Evolutionary conservation across 2,113 vertebrate species (phyloP).

Genomic region (Tringa solitaria): DNA sequence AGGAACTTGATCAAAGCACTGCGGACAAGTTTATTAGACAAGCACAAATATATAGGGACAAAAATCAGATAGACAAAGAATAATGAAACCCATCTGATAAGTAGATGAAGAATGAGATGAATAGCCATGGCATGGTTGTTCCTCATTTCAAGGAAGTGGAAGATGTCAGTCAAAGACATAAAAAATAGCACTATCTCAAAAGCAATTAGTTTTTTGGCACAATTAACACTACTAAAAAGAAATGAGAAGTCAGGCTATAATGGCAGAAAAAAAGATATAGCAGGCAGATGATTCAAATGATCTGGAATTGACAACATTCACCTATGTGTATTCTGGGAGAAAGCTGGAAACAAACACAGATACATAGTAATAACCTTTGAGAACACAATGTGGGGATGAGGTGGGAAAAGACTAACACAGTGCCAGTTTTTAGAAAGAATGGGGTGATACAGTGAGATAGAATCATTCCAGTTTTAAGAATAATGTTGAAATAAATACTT

Average conservation of each 20-base stretch:
- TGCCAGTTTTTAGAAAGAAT: neutral
- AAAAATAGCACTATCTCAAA: neutral
- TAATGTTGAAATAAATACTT: neutral
- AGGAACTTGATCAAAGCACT: neutral
- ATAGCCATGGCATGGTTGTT: neutral
- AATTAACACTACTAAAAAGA: neutral
- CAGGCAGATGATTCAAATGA: neutral
- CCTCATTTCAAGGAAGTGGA: neutral
- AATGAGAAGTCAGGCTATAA: neutral
- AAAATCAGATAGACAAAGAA: neutral
- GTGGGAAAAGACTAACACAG: neutral
- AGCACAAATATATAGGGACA: neutral
- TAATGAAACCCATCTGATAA: neutral
- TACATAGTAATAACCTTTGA: neutral
- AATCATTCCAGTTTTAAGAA: neutral
- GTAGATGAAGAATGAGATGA: neutral
- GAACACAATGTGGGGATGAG: rapidly evolving
- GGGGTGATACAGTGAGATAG: neutral
- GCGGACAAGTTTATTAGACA: neutral
- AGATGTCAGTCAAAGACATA: neutral
- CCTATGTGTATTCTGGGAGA: neutral
- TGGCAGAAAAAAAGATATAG: neutral
- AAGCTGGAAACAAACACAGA: neutral
- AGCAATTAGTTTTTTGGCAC: neutral
- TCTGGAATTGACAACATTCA: neutral